These are phyloP conservation scores for Gila robusta DNA, from an alignment of 2,797 vertebrate species.

Conservation along the genomic window DNA sequence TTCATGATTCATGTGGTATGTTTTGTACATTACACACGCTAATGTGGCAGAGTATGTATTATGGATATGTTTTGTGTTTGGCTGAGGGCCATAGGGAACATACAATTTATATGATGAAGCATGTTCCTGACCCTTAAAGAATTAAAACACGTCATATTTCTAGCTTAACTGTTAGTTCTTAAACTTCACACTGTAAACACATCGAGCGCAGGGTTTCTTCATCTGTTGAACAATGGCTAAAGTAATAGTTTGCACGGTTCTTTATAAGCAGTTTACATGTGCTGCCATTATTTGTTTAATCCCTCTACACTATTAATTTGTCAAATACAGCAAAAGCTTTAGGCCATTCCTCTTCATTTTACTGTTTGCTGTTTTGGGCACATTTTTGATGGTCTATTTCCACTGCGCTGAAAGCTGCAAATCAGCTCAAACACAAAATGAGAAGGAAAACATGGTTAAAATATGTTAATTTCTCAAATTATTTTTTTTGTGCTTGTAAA, in stretches of 20 bases:
- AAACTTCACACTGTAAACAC: slow-evolving; percentile 19
- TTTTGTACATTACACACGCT: slow-evolving; percentile 8
- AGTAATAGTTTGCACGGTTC: slow-evolving; percentile 69
- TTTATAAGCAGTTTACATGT: slow-evolving; percentile 75
- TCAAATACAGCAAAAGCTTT: slow-evolving; percentile 70
- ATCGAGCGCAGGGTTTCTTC: slow-evolving; percentile 39
- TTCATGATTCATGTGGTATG: slow-evolving; percentile 10
- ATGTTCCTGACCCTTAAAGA: slow-evolving; percentile 15
- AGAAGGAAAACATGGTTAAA: slow-evolving; percentile 75
- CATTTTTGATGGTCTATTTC: slow-evolving; percentile 94
- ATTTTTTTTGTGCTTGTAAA: slow-evolving; percentile 70
- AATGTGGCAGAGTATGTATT: slow-evolving; percentile 7
- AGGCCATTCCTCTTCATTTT: slow-evolving; percentile 79
- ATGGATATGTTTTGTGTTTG: slow-evolving; percentile 9
- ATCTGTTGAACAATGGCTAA: slow-evolving; percentile 64
- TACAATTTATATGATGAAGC: slow-evolving; percentile 14
- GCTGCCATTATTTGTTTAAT: slow-evolving; percentile 77
- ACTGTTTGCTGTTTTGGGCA: slow-evolving; percentile 79
- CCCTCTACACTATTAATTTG: slow-evolving; percentile 74
- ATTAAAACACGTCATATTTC: slow-evolving; percentile 13
- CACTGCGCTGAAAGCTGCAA: slow-evolving; percentile 83
- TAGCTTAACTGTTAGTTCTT: slow-evolving; percentile 6
- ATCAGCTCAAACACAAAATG: slow-evolving; percentile 73
- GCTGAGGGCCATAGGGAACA: slow-evolving; percentile 4
- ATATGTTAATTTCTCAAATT: slow-evolving; percentile 80